Percentiles rank a stretch among this genome's conserved stretches.
phyloP scores from a whole-genome alignment of 2,888 invertebrate genomes.

The Eristalis pertinax region DNA sequence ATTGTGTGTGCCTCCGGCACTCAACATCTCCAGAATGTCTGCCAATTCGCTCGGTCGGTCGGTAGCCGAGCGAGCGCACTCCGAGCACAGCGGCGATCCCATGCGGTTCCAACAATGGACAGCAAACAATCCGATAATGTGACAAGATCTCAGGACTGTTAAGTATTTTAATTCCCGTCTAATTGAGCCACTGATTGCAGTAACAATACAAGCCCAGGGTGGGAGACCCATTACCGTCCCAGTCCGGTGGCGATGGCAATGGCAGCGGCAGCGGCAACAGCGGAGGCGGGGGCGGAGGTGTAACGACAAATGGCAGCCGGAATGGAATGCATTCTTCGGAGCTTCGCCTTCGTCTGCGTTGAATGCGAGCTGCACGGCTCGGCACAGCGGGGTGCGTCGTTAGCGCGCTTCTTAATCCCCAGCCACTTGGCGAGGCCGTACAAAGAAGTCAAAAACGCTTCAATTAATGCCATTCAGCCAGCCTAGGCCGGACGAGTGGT shows the following conservation, averaged over 20 bases:
- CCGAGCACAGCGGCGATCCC: constrained; percentile 27
- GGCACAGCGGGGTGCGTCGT: constrained; percentile 64
- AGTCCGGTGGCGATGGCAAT: background rate
- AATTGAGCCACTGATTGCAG: constrained; percentile 71
- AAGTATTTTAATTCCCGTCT: constrained; percentile 71
- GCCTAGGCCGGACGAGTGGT: constrained; percentile 39
- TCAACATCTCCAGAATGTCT: constrained; percentile 68
- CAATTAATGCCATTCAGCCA: constrained; percentile 68
- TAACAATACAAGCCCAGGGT: constrained; percentile 51
- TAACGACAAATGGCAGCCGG: constrained; percentile 38
- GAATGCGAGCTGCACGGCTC: constrained; percentile 11
- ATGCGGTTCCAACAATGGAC: constrained; percentile 69
- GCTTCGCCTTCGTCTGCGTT: background rate
- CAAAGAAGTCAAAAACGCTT: constrained; percentile 71
- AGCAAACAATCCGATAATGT: constrained; percentile 69
- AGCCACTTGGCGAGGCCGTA: constrained; percentile 49
- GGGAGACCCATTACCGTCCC: constrained; percentile 44
- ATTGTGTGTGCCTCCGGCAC: constrained; percentile 37
- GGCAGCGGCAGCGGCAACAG: too few species aligned
- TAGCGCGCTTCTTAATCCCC: constrained; percentile 66
- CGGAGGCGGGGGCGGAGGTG: constrained; percentile 25
- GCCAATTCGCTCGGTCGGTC: constrained; percentile 20
- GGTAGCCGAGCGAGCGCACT: too few species aligned
- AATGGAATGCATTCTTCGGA: constrained; percentile 54
- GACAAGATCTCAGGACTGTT: constrained; percentile 68